A percentile compares a stretch with the other conserved stretches of the same genome.
Conservation (phyloP, 2,797 vertebrate species). For the Oceanodroma leucorhoa region DNA sequence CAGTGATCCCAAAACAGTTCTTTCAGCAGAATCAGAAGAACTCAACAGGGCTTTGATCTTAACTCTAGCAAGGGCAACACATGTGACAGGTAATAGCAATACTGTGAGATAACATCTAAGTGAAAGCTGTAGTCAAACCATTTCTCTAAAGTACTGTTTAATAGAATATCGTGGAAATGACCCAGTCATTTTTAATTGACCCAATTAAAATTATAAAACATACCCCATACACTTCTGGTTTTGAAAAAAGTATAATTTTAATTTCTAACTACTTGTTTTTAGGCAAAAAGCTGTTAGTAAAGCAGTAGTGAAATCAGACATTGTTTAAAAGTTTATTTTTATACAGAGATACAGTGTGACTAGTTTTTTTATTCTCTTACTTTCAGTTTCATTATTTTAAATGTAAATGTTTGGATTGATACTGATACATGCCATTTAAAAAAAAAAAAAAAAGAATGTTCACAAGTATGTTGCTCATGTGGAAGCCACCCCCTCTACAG, state of each 20-base stretch:
- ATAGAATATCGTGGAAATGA: background rate
- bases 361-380: background rate
- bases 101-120: no score
- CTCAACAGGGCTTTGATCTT: constrained; percentile 95
- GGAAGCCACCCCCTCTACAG: background rate
- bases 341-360: background rate
- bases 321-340: background rate
- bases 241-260: background rate
- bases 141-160: background rate
- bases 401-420: background rate
- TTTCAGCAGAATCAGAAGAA: constrained; percentile 96
- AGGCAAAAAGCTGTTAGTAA: background rate
- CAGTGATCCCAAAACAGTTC: constrained; percentile 93
- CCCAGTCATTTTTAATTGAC: no score
- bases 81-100: constrained; percentile 87
- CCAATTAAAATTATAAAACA: no score
- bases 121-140: background rate
- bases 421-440: background rate
- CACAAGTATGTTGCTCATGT: background rate
- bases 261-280: background rate
- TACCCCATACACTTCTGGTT: background rate
- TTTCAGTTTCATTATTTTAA: background rate
- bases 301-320: background rate
- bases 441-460: background rate
- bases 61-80: constrained; percentile 94